Conservation (phyloP, 2,888 invertebrate species). For the Athalia circularis region DNA sequence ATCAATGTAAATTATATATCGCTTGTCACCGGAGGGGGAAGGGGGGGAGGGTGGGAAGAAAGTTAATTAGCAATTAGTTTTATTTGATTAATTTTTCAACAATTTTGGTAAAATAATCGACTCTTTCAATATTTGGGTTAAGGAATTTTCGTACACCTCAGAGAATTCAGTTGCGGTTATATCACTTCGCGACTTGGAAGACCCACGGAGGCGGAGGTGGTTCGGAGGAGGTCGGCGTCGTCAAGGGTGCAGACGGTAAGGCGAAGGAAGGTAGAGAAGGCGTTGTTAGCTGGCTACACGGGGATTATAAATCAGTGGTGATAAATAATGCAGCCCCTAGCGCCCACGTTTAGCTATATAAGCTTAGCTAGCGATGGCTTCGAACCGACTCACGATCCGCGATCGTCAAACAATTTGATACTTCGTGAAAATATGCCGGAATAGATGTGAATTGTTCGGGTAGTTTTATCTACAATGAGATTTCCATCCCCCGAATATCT, state of each 20-base stretch:
- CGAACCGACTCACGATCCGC: neutral
- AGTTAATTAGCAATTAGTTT: no score
- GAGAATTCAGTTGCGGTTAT: slow-evolving; percentile 17
- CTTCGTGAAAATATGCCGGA: no score
- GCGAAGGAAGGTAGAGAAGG: slow-evolving; percentile 43
- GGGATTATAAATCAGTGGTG: slow-evolving; percentile 61
- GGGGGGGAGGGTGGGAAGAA: no score
- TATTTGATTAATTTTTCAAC: neutral
- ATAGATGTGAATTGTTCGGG: no score
- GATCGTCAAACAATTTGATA: neutral
- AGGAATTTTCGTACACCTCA: neutral
- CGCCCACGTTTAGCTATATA: slow-evolving; percentile 46
- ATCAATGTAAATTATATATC: no score
- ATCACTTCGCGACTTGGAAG: neutral
- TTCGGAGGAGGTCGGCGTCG: slow-evolving; percentile 12
- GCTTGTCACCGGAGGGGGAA: no score
- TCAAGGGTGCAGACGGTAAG: slow-evolving; percentile 31
- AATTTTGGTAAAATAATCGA: neutral
- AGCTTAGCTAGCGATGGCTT: slow-evolving; percentile 38
- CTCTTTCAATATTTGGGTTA: neutral
- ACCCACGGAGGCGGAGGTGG: no score
- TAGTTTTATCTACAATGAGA: no score
- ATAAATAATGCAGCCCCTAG: slow-evolving; percentile 59
- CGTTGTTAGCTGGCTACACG: slow-evolving; percentile 54
- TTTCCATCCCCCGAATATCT: no score